Evolutionary conservation across 1,140 invertebrate genomes (phyloP), one percentile per base, ranked within the genome.

Genomic region (Drosophila azteca): DNA sequence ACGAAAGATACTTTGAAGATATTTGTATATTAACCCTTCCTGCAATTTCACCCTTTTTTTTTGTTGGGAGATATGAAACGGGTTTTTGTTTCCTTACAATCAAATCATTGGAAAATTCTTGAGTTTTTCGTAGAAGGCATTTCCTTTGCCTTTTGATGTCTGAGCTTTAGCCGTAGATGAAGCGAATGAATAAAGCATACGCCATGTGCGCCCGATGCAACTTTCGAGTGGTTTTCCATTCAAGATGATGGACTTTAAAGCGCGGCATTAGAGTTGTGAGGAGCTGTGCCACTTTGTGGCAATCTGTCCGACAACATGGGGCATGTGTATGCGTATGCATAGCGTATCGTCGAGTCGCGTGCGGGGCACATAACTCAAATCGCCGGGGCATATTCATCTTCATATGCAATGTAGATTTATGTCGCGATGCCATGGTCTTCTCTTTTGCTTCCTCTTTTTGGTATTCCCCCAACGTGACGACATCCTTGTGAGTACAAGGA

Each of bases 281-380:
- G 63, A 31, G 41, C 35, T 66, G 6, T n/a, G 9, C 60, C 31
- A 66, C 31, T 66, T 65, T 58, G 46, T 65, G 57, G 55, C 51
- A 76, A 59, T 76, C 45, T 39, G 20, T 15, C 53, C 26, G 54
- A 17, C 49, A 44, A 78, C 75, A 77, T 78, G 31, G n/a, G n/a
- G n/a, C n/a, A n/a, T n/a, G n/a, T n/a, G n/a, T n/a, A n/a, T n/a
- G 75, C 75, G 75, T 78, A 78, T 77, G 67, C 60, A 60, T 62
- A 78, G 55, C 53, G 51, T 20, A 20, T 0, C 17, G 17, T 20
- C 17, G 17, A 20, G 17, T 20, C 17, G 17, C 17, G 17, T 20
- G 17, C 44, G 74, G 31, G 29, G 17, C 35, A 63, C 65, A 57
- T 46, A 77, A 62, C 51, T 77, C 57, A 68, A 55, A 74, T 45